A percentile compares a stretch with the other conserved stretches of the same genome.
Conservation (phyloP, 1,140 invertebrate genomes). For the Drosophila pallidifrons region DNA sequence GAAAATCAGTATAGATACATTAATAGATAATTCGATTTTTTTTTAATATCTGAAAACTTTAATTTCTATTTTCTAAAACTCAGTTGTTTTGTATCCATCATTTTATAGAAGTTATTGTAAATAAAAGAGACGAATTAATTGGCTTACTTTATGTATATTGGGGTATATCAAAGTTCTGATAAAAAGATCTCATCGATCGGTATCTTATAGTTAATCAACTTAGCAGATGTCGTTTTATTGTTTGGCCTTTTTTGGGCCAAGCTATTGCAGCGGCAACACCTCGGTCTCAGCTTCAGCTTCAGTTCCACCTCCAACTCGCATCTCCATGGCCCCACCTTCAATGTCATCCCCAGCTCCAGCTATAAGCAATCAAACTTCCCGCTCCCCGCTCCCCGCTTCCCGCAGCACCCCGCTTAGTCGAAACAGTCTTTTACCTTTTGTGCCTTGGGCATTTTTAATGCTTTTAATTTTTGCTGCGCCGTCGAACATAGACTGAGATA, state of each 20-base stretch:
- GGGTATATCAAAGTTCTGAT: background rate
- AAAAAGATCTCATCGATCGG: background rate
- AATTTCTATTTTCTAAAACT: too few relatives aligned
- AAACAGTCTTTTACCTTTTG: conserved; percentile 41
- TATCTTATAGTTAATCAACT: conserved; percentile 21
- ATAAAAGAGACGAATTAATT: too few relatives aligned
- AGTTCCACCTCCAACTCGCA: too few relatives aligned
- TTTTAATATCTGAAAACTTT: too few relatives aligned
- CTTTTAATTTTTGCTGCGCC: conserved; percentile 80
- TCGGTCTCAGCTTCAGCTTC: conserved; percentile 24
- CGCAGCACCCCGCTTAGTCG: conserved; percentile 1
- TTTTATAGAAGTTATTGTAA: too few relatives aligned
- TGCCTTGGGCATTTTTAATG: conserved; percentile 75
- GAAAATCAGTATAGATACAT: too few relatives aligned
- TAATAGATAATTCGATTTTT: too few relatives aligned
- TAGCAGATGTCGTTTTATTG: conserved; percentile 17
- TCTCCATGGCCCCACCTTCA: too few relatives aligned
- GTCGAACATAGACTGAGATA: conserved; percentile 26
- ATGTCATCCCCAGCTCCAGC: background rate
- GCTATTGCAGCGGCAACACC: conserved; percentile 76
- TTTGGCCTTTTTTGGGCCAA: conserved; percentile 43
- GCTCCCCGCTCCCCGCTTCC: background rate
- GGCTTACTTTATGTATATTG: too few relatives aligned
- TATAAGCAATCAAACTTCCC: conserved; percentile 8
- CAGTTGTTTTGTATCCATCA: too few relatives aligned